Conservation (phyloP, 92 coral and sea anemone species). For the Scolanthus callimorphus region DNA sequence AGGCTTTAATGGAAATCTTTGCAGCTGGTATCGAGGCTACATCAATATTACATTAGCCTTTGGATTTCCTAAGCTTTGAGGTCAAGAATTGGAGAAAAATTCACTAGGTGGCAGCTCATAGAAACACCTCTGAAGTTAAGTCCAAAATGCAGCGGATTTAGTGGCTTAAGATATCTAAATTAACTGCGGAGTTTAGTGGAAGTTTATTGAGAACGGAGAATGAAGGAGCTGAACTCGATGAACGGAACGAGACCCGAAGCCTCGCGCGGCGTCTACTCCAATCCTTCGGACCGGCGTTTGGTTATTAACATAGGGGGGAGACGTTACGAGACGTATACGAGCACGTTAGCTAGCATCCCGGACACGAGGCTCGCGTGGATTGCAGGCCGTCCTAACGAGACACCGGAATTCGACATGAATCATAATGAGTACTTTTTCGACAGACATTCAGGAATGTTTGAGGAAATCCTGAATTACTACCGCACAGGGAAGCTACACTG, state of each 20-base stretch:
- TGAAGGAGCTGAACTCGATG: too few relatives aligned
- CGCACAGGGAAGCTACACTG: slow-evolving; percentile 80
- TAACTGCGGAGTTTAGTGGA: too few relatives aligned
- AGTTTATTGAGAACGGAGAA: too few relatives aligned
- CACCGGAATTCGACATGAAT: slow-evolving; percentile 53
- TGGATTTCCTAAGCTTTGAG: too few relatives aligned
- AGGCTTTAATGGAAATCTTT: too few relatives aligned
- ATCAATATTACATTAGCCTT: too few relatives aligned
- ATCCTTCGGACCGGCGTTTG: slow-evolving; percentile 27
- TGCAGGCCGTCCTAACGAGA: slow-evolving; percentile 48
- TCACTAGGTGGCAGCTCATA: too few relatives aligned
- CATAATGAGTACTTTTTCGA: slow-evolving; percentile 75
- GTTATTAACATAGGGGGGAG: slow-evolving; percentile 73
- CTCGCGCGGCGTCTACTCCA: slow-evolving; percentile 1
- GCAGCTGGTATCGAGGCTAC: too few relatives aligned
- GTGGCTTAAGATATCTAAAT: too few relatives aligned
- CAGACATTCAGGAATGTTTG: slow-evolving; percentile 69
- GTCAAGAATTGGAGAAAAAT: too few relatives aligned
- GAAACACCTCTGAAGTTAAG: too few relatives aligned
- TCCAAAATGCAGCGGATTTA: too few relatives aligned
- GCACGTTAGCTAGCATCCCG: slow-evolving; percentile 67
- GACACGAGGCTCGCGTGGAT: slow-evolving; percentile 79
- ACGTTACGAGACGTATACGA: slow-evolving; percentile 66
- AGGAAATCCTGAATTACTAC: slow-evolving; percentile 70
- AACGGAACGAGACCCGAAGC: background rate